A percentile compares a stretch with the other conserved stretches of the same genome.
Conservation (phyloP, 2,797 vertebrate genomes). For the Rhodeus uyekii region DNA sequence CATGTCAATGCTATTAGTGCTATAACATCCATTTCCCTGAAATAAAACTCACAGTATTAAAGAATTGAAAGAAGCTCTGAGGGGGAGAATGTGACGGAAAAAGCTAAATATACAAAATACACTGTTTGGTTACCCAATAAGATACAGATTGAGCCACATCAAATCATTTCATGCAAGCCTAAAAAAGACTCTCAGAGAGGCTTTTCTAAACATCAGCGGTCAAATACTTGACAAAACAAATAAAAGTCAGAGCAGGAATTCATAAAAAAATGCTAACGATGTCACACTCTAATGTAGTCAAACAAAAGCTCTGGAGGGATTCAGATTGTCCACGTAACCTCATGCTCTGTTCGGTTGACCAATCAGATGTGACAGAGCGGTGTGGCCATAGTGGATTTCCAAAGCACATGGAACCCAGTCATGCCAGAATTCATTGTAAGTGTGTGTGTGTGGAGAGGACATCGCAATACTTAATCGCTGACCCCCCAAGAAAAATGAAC, state of each 20-base stretch:
- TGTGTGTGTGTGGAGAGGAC: slow-evolving; percentile 6
- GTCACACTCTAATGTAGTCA: slow-evolving; percentile 64
- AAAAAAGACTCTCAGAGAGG: slow-evolving; percentile 2
- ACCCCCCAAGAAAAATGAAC: slow-evolving; percentile 21
- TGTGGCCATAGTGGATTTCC: slow-evolving; percentile 21
- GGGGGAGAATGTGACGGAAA: background rate
- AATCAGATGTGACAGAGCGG: slow-evolving; percentile 46
- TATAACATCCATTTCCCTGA: background rate
- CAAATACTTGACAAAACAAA: slow-evolving; percentile 22
- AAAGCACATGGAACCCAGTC: slow-evolving; percentile 49
- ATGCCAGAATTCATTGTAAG: slow-evolving; percentile 1
- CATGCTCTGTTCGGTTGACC: slow-evolving; percentile 61
- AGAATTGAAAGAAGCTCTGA: background rate
- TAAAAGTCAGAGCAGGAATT: slow-evolving; percentile 2
- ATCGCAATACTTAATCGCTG: slow-evolving; percentile 22
- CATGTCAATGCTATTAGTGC: background rate
- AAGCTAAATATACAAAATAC: background rate
- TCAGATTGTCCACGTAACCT: slow-evolving; percentile 62
- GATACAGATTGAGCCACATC: background rate
- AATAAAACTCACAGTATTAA: background rate
- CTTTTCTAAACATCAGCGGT: background rate
- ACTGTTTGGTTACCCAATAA: background rate
- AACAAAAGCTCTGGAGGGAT: slow-evolving; percentile 66
- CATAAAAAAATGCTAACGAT: slow-evolving; percentile 46
- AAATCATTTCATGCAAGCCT: background rate